These are phyloP conservation scores for Sebastes miniatus DNA, from an alignment of 2,797 vertebrate species.

Conservation along the genomic window DNA sequence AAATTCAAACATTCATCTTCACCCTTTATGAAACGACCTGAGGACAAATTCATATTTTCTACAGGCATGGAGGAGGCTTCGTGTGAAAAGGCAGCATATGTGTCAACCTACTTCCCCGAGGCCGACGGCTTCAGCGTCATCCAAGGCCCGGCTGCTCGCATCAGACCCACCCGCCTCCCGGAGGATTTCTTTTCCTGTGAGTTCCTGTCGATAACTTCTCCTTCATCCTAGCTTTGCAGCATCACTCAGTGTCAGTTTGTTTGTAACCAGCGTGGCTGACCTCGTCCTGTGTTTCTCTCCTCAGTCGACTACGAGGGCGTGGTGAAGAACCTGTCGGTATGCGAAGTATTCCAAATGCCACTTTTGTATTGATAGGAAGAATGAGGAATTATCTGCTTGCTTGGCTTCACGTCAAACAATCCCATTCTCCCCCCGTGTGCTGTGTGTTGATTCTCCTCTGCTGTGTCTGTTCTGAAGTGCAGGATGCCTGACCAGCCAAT, in stretches of 20 bases:
- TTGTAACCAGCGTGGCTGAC: neutral
- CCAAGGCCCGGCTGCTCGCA: constrained; percentile 88
- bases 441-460: constrained; percentile 44
- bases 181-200: constrained; percentile 88
- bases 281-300: constrained; percentile 62
- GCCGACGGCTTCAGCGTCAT: constrained; percentile 85
- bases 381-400: constrained; percentile 65
- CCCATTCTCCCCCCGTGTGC: neutral
- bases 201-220: constrained; percentile 49
- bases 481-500: constrained; percentile 85
- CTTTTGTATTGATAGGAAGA: constrained; percentile 59
- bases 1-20: neutral
- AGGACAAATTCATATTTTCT: neutral
- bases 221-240: neutral
- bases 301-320: constrained; percentile 94
- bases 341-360: constrained; percentile 70
- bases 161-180: constrained; percentile 84
- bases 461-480: constrained; percentile 85
- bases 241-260: neutral
- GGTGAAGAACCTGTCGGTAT: constrained; percentile 93
- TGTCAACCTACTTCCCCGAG: constrained; percentile 82
- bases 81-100: constrained; percentile 81
- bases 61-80: constrained; percentile 93
- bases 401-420: constrained; percentile 59
- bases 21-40: neutral